These are phyloP conservation scores for Colletes latitarsis DNA, from an alignment of 1,140 invertebrate genomes.

Conservation along the genomic window DNA sequence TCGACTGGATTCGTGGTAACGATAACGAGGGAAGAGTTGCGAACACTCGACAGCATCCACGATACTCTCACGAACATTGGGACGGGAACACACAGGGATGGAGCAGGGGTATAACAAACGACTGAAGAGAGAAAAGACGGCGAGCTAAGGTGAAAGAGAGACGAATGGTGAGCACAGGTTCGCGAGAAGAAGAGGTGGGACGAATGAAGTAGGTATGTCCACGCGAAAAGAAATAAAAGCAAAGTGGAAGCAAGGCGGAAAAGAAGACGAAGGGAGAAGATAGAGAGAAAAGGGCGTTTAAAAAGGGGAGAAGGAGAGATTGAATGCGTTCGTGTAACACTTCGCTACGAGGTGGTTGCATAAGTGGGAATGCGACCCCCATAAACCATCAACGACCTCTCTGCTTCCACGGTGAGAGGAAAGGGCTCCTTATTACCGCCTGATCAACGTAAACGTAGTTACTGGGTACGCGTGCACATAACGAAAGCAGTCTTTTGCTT, in stretches of 20 bases:
- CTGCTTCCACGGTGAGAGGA: constrained; percentile 53
- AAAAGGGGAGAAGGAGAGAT: constrained; percentile 16
- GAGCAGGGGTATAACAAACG: background rate
- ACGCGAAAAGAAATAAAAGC: background rate
- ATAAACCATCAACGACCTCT: constrained; percentile 66
- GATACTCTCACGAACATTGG: constrained; percentile 18
- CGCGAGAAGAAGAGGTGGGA: constrained; percentile 11
- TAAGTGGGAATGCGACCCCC: constrained; percentile 66
- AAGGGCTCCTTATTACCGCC: constrained; percentile 54
- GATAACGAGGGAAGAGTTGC: constrained; percentile 42
- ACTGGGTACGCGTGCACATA: constrained; percentile 1
- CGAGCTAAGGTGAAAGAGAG: background rate
- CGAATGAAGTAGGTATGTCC: constrained; percentile 9
- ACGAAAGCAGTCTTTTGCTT: background rate
- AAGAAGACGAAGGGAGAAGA: constrained; percentile 30
- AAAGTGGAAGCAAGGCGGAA: constrained; percentile 13
- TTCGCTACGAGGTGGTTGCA: constrained; percentile 61
- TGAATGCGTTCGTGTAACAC: constrained; percentile 63
- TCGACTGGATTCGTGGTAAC: constrained; percentile 33
- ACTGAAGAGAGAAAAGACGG: background rate
- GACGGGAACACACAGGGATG: constrained; percentile 5
- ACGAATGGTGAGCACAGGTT: background rate
- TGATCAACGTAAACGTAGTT: constrained; percentile 51
- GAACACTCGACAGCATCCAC: constrained; percentile 26
- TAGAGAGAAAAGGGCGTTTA: background rate